Evolutionary conservation across 2,797 vertebrate species (phyloP).

Genomic region (Anomalospiza imberbis): DNA sequence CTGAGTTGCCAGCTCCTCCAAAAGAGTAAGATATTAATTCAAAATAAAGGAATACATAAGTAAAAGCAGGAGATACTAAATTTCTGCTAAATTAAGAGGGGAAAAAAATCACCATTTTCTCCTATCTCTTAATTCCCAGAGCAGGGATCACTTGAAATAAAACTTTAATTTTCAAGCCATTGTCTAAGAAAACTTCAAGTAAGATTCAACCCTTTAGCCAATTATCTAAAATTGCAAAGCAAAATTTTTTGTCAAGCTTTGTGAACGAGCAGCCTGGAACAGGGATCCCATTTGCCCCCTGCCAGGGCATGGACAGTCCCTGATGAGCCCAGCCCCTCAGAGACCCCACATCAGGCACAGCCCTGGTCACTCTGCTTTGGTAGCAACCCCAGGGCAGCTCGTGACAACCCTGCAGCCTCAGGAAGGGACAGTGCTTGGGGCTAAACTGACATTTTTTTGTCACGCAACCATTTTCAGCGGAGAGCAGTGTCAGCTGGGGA

Average conservation of each 20-base stretch:
- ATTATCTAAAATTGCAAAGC: conserved; percentile 58
- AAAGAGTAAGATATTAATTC: neutral
- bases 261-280: neutral
- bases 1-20: neutral
- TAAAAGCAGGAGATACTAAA: neutral
- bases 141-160: neutral
- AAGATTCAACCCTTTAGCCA: neutral
- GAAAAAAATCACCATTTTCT: rapidly evolving
- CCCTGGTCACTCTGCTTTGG: neutral
- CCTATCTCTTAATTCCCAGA: neutral
- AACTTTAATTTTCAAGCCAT: conserved; percentile 4
- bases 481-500: neutral
- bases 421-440: neutral
- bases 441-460: neutral
- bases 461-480: neutral
- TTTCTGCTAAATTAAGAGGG: neutral
- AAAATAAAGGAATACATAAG: neutral
- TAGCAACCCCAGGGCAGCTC: neutral
- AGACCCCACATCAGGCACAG: neutral
- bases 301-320: neutral
- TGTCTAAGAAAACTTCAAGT: conserved; percentile 28
- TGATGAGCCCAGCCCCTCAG: neutral
- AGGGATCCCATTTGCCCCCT: neutral
- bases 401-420: neutral
- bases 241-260: neutral